Evolutionary conservation across 2,888 invertebrate genomes (phyloP), one percentile per base, ranked within the genome.

Genomic region (Eucriotettix oculatus): DNA sequence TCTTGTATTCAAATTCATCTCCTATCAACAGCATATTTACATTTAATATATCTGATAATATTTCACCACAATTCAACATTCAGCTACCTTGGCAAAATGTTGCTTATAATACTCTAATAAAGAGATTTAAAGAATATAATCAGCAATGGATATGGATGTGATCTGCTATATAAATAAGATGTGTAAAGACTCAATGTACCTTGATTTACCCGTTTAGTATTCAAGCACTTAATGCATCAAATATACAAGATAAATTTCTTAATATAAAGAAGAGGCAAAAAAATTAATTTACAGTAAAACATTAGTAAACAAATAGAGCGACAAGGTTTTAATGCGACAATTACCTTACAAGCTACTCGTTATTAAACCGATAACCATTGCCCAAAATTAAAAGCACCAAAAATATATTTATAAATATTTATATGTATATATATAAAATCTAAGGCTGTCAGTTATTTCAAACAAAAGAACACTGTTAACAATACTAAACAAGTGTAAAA

Each of bases 351-450:
- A 63, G 58, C 63, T 63, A 63, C 54, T 54, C 55, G 12, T 54
- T 61, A 61, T 63, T 58, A 60, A 59, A 60, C 42, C 52, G 61
- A 58, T 60, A 60, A 63, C 63, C 63, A 56, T 60, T 59, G 56
- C 57, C 63, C 63, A 61, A 63, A 63, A 63, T 55, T 57, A 63
- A 56, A 63, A 63, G 58, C 58, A 57, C 62, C 61, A 59, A 63
- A 60, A 63, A 58, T 42, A 60, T 56, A 61, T 29, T 29, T 29
- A 29, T 29, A 29, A 29, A 29, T 29, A 29, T 29, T 29, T 29
- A 29, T 29, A 29, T 29, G 29, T 29, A 29, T 29, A 29, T 29
- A 59, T 56, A 60, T 60, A 56, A 60, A 59, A 59, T 58, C 52
- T 58, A 61, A 59, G 58, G 55, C 54, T 57, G 56, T 55, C 58